Base-by-base conservation (phyloP, 2,888 invertebrate species). In the Cryptosula pallasiana region DNA sequence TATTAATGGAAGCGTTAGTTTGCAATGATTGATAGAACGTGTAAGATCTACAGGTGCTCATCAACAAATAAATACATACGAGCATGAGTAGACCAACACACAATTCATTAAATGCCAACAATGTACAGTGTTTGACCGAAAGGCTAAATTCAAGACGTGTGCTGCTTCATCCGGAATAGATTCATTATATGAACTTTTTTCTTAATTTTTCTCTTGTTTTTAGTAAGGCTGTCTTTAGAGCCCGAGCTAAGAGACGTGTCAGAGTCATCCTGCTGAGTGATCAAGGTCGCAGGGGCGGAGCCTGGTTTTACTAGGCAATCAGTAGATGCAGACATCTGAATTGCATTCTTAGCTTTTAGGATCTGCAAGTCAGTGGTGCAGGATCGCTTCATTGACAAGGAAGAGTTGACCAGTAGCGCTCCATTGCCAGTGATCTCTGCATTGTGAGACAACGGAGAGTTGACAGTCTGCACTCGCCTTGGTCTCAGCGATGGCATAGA, bases 91-190 rank as follows among this genome's bases (percentile, higher is more conserved):
- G n/a, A n/a, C n/a, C n/a, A n/a, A n/a, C n/a, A n/a, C n/a, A n/a
- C n/a, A n/a, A n/a, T n/a, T n/a, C n/a, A n/a, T n/a, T n/a, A n/a
- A n/a, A n/a, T n/a, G n/a, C n/a, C n/a, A n/a, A n/a, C n/a, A n/a
- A n/a, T n/a, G n/a, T n/a, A n/a, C n/a, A n/a, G n/a, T n/a, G n/a
- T n/a, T n/a, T n/a, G n/a, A n/a, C n/a, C n/a, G n/a, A n/a, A n/a
- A n/a, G n/a, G n/a, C n/a, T n/a, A n/a, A n/a, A n/a, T n/a, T 63
- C 63, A 63, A 3, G 63, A 63, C 2, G 63, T 63, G 16, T 63
- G 29, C 13, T 27, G 63, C 32, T 63, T 63, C 25, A 27, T 13
- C n/a, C 32, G 25, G n/a, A 63, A 63, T 32, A 63, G 9, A 13
- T 63, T 63, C 9, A 63, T 29, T 32, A 63, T 20, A 9, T 34